Evolutionary conservation across 2,113 vertebrate genomes (phyloP).

Genomic region (Calyptommatus sinebrachiatus): DNA sequence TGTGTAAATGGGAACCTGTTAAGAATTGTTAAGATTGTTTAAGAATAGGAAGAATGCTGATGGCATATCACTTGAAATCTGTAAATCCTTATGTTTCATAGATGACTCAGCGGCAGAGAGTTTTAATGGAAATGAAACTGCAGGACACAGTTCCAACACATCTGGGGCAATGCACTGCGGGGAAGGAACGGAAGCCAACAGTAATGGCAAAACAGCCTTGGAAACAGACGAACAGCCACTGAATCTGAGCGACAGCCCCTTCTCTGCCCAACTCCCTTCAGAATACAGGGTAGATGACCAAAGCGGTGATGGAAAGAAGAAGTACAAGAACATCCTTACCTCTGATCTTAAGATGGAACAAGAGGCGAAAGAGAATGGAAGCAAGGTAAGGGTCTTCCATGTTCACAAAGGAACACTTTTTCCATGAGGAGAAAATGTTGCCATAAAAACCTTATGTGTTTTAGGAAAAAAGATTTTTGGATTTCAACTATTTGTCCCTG

Average conservation of each 20-base stretch:
- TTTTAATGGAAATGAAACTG: conserved; percentile 81
- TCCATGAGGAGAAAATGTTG: conserved; percentile 43
- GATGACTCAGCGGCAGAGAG: conserved; percentile 85
- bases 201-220: conserved; percentile 74
- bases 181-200: conserved; percentile 77
- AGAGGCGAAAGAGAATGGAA: conserved; percentile 82
- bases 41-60: conserved; percentile 52
- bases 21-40: conserved; percentile 26
- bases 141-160: conserved; percentile 75
- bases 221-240: conserved; percentile 81
- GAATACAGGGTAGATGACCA: conserved; percentile 80
- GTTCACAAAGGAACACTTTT: conserved; percentile 39
- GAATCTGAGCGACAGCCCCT: conserved; percentile 83
- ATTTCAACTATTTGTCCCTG: conserved; percentile 30
- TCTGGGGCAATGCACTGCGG: conserved; percentile 77
- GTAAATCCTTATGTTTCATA: conserved; percentile 66
- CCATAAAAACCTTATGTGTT: conserved; percentile 35
- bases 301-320: conserved; percentile 79
- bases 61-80: conserved; percentile 59
- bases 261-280: conserved; percentile 77
- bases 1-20: background rate
- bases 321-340: conserved; percentile 80
- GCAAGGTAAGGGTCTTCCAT: conserved; percentile 76
- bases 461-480: conserved; percentile 41
- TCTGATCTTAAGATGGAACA: conserved; percentile 82